phyloP scores from a whole-genome alignment of 2,797 vertebrate genomes.

The Forpus xanthops region DNA sequence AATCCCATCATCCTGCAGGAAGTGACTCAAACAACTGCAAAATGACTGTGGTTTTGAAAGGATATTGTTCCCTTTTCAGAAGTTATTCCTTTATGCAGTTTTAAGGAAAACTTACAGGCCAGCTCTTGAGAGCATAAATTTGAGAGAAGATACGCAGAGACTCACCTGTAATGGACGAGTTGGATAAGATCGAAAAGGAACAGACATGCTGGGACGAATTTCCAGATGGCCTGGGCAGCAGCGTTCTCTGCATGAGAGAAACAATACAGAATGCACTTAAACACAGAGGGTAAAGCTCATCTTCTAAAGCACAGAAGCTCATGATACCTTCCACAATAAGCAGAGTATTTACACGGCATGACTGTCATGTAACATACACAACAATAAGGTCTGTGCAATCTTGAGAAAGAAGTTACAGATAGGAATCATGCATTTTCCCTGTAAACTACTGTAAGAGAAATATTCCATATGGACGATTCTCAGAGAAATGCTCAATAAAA shows the following conservation, averaged over 20 bases:
- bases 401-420: not conserved
- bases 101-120: not conserved
- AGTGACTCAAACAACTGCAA: not conserved
- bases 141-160: not conserved
- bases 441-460: not conserved
- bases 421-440: not conserved
- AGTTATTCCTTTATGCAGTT: not conserved
- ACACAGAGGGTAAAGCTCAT: not conserved
- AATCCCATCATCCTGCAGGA: not conserved
- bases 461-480: not conserved
- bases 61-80: not conserved
- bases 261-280: not conserved
- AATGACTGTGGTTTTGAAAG: not conserved
- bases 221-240: constrained; percentile 93
- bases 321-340: not conserved
- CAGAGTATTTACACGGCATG: not conserved
- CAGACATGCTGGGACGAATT: constrained; percentile 93
- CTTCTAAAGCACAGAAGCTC: not conserved
- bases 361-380: not conserved
- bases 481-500: not conserved
- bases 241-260: constrained; percentile 82
- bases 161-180: constrained; percentile 93
- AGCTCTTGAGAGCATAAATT: not conserved
- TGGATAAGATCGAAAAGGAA: constrained; percentile 96
- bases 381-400: not conserved